Evolutionary conservation across 2,113 vertebrate genomes (phyloP).

Genomic region (Scomber scombrus): DNA sequence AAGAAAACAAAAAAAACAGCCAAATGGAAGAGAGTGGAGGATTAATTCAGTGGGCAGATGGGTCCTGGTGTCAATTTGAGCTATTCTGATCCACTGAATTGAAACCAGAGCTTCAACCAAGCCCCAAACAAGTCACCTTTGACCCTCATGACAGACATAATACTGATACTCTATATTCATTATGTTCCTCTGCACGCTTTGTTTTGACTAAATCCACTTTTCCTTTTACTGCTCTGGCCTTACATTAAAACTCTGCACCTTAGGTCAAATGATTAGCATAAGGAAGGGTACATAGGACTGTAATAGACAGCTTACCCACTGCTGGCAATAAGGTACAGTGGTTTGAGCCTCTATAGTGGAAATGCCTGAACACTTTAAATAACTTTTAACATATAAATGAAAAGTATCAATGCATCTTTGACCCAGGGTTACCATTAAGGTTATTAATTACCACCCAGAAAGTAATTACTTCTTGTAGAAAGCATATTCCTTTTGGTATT

Average conservation of each 20-base stretch:
- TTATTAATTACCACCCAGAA: constrained; percentile 72
- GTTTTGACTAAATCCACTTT: constrained; percentile 70
- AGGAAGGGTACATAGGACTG: constrained; percentile 25
- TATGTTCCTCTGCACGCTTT: constrained; percentile 71
- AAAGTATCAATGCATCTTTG: constrained; percentile 63
- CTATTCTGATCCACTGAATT: constrained; percentile 84
- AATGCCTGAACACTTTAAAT: constrained; percentile 49
- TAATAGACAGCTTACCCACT: constrained; percentile 64
- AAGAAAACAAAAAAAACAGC: constrained; percentile 81
- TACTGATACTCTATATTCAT: constrained; percentile 75
- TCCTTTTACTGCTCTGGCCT: constrained; percentile 66
- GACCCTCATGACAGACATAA: constrained; percentile 78
- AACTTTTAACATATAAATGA: constrained; percentile 59
- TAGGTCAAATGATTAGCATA: constrained; percentile 76
- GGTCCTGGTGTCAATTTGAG: constrained; percentile 87
- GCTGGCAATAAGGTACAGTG: constrained; percentile 34
- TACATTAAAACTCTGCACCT: constrained; percentile 72
- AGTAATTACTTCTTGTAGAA: constrained; percentile 70
- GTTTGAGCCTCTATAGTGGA: constrained; percentile 22
- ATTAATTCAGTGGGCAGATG: constrained; percentile 85
- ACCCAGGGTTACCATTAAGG: constrained; percentile 69
- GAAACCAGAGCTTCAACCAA: constrained; percentile 80
- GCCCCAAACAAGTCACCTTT: constrained; percentile 81
- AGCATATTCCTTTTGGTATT: constrained; percentile 44
- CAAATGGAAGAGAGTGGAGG: constrained; percentile 83